Evolutionary conservation across 1,140 invertebrate species (phyloP), one percentile per base, ranked within the genome.

Genomic region (Heliconius hewitsoni): DNA sequence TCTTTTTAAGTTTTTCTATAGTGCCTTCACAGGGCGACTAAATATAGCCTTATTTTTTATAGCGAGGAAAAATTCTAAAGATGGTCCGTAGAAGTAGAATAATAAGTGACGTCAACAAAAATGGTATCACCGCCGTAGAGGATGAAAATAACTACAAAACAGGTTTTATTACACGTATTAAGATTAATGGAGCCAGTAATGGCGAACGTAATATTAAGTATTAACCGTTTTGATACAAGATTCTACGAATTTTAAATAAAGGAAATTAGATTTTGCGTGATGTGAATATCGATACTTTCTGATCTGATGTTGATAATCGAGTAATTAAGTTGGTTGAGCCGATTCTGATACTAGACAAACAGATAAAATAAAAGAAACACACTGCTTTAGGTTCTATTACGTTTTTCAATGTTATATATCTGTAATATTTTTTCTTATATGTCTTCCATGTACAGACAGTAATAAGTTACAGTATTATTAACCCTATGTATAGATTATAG

Each of bases 121-220:
- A 71, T 60, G 60, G 74, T 37, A 79, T 37, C n/a, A 57, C 46
- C 74, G 74, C 74, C 70, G 39, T 46, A 74, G 71, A 75, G 73
- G 71, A 70, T 66, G 60, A 66, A 19, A 74, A 66, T 78, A 71
- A 78, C 71, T 34, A 34, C 74, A 60, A 74, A 79, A 79, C 73
- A 70, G 46, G 57, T 74, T 74, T 79, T 79, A 79, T 79, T 79
- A 50, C 39, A 50, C 57, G 57, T 66, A 74, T 74, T 60, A 74
- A 79, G 78, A 79, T 79, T 79, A 79, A 79, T 79, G 78, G 73
- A 74, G 39, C 19, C 19, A 27, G 30, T 79, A 79, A 79, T 74
- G 60, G 78, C 42, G 27, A 13, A 60, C 50, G 60, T 74, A 74
- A 79, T 71, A 50, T 74, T 42, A 71, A 71, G 30, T n/a, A 50